These are phyloP conservation scores for Nerophis ophidion DNA, from an alignment of 2,113 vertebrate genomes.

Conservation along the genomic window DNA sequence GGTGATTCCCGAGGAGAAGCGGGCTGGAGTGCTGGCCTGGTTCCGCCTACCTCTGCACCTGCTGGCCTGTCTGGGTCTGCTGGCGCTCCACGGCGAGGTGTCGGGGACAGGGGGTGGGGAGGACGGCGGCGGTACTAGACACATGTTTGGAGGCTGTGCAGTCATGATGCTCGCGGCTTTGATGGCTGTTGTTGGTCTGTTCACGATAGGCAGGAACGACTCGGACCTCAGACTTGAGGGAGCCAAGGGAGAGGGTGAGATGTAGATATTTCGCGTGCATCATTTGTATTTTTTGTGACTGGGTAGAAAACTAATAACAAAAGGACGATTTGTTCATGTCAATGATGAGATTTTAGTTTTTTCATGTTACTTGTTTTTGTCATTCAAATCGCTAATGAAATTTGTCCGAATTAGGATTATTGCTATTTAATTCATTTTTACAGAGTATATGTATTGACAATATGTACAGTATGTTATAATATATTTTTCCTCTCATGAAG, in stretches of 20 bases:
- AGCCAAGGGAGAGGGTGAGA: slow-evolving; percentile 63
- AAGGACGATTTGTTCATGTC: neutral
- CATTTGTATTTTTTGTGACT: slow-evolving; percentile 11
- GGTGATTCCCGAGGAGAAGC: slow-evolving; percentile 83
- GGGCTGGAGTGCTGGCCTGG: slow-evolving; percentile 81
- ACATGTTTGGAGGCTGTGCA: slow-evolving; percentile 85
- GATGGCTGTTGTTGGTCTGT: slow-evolving; percentile 82
- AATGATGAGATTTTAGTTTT: neutral
- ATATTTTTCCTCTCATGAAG: no score
- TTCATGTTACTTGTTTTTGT: neutral
- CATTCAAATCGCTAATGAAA: slow-evolving; percentile 1
- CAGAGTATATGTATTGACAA: neutral
- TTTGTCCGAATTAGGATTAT: neutral
- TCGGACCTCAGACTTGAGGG: slow-evolving; percentile 77
- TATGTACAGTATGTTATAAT: neutral
- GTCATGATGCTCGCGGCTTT: slow-evolving; percentile 83
- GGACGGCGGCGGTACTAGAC: slow-evolving; percentile 78
- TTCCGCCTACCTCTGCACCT: slow-evolving; percentile 86
- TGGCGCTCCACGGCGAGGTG: slow-evolving; percentile 83
- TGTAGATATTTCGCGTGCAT: slow-evolving; percentile 21
- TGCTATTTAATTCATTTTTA: neutral
- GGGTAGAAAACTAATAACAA: neutral
- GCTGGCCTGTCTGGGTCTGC: slow-evolving; percentile 82
- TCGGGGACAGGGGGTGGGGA: slow-evolving; percentile 80
- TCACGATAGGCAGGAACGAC: slow-evolving; percentile 80